A percentile compares a stretch with the other conserved stretches of the same genome.
Conservation (phyloP, 1,140 invertebrate species). For the Anagrus nilaparvatae region DNA sequence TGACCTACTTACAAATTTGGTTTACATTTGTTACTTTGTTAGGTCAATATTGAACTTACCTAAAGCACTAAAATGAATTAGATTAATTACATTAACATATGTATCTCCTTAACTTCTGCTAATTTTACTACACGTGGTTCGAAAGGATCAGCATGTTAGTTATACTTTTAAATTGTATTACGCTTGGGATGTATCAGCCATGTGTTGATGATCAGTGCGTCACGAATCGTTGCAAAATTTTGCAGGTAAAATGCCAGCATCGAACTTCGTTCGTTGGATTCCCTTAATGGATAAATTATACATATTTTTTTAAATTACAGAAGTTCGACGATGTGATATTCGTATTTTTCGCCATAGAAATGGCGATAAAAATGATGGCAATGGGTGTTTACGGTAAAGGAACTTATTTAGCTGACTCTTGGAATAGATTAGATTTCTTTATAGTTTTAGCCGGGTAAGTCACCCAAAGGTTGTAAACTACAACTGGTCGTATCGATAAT, state of each 20-base stretch:
- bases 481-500: too few relatives aligned
- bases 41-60: too few relatives aligned
- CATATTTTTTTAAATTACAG: constrained; percentile 44
- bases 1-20: too few relatives aligned
- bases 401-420: constrained; percentile 93
- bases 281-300: too few relatives aligned
- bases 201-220: constrained; percentile 91
- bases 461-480: constrained; percentile 16
- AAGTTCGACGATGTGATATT: constrained; percentile 98
- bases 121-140: constrained; percentile 74
- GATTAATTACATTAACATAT: too few relatives aligned
- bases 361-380: constrained; percentile 96
- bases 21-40: too few relatives aligned
- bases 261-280: too few relatives aligned
- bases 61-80: too few relatives aligned
- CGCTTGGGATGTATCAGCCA: constrained; percentile 98
- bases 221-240: constrained; percentile 84
- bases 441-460: constrained; percentile 92
- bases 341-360: constrained; percentile 91
- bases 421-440: constrained; percentile 97
- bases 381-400: constrained; percentile 95
- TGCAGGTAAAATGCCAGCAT: constrained; percentile 73
- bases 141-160: constrained; percentile 97
- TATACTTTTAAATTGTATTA: constrained; percentile 96
- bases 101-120: constrained; percentile 63